Evolutionary conservation across 2,888 invertebrate genomes (phyloP).

Genomic region (Pyrrhia umbra): DNA sequence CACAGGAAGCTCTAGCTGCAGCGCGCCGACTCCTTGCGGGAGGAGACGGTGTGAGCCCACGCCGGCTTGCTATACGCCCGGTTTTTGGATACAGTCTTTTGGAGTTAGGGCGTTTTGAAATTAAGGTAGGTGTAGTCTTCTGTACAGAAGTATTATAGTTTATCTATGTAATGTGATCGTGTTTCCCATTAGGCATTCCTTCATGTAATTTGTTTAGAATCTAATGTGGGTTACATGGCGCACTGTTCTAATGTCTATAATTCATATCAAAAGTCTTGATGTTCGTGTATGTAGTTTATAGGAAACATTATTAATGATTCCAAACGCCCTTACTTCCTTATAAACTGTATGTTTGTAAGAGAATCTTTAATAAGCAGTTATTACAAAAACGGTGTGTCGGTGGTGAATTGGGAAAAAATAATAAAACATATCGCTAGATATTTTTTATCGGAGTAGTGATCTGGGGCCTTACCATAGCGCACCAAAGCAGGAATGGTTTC

Average conservation of each 20-base stretch:
- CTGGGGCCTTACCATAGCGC: too few species aligned
- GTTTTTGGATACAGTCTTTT: neutral
- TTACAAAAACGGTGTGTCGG: neutral
- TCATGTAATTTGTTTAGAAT: too few species aligned
- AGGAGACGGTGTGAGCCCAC: constrained; percentile 65
- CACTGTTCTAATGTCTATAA: too few species aligned
- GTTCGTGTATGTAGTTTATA: neutral
- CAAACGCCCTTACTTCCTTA: constrained; percentile 16
- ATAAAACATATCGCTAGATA: constrained; percentile 49
- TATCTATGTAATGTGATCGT: too few species aligned
- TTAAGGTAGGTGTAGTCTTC: constrained; percentile 1
- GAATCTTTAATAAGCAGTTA: constrained; percentile 13
- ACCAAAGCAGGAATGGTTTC: too few species aligned
- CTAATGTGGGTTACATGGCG: too few species aligned
- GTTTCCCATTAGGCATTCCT: too few species aligned
- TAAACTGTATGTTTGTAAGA: constrained; percentile 39
- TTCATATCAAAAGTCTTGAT: too few species aligned
- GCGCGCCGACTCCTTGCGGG: constrained; percentile 67
- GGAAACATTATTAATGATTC: neutral
- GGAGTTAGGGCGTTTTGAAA: constrained; percentile 25
- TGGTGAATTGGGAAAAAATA: constrained; percentile 23
- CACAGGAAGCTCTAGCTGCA: constrained; percentile 78
- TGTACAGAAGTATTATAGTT: neutral
- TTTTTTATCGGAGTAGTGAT: too few species aligned
- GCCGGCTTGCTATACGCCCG: neutral